Percentiles rank a stretch among this genome's conserved stretches.
phyloP scores from a whole-genome alignment of 2,888 invertebrate species.

The Chironomus tentans region DNA sequence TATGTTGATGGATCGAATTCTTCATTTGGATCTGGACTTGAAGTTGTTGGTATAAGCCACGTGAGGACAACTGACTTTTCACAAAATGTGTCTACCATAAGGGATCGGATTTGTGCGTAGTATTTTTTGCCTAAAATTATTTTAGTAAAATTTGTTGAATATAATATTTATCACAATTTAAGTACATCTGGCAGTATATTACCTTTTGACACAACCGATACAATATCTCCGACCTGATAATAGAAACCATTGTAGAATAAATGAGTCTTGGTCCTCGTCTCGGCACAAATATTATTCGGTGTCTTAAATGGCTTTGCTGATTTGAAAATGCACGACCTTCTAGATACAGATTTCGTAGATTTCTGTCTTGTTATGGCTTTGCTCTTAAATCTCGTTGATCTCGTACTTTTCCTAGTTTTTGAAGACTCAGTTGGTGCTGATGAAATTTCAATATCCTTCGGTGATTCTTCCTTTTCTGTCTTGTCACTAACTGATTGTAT shows the following conservation, averaged over 20 bases:
- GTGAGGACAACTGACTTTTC: slow-evolving; percentile 87
- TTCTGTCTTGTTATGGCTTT: slow-evolving; percentile 16
- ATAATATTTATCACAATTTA: no score
- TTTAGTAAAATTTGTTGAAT: no score
- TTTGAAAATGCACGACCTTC: slow-evolving; percentile 54
- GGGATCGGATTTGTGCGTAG: slow-evolving; percentile 83
- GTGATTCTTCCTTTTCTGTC: slow-evolving; percentile 34
- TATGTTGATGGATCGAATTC: slow-evolving; percentile 83
- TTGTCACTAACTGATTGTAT: slow-evolving; percentile 30
- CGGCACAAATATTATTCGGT: slow-evolving; percentile 69
- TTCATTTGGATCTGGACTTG: slow-evolving; percentile 65
- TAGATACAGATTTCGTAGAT: slow-evolving; percentile 34
- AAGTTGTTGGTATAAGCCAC: slow-evolving; percentile 81
- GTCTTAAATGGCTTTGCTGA: slow-evolving; percentile 65
- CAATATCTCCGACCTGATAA: slow-evolving; percentile 84
- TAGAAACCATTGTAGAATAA: slow-evolving; percentile 53
- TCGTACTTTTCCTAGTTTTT: slow-evolving; percentile 33
- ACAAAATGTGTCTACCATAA: slow-evolving; percentile 85
- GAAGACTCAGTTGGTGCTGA: slow-evolving; percentile 9
- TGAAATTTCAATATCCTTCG: slow-evolving; percentile 31
- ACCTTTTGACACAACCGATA: slow-evolving; percentile 63
- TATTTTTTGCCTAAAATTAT: slow-evolving; percentile 46
- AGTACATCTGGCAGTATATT: slow-evolving; percentile 36
- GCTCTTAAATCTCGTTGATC: slow-evolving; percentile 32
- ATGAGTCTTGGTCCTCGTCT: slow-evolving; percentile 38